These are phyloP conservation scores for Otolemur garnettii DNA, from an alignment of 2,113 vertebrate species.

Conservation along the genomic window DNA sequence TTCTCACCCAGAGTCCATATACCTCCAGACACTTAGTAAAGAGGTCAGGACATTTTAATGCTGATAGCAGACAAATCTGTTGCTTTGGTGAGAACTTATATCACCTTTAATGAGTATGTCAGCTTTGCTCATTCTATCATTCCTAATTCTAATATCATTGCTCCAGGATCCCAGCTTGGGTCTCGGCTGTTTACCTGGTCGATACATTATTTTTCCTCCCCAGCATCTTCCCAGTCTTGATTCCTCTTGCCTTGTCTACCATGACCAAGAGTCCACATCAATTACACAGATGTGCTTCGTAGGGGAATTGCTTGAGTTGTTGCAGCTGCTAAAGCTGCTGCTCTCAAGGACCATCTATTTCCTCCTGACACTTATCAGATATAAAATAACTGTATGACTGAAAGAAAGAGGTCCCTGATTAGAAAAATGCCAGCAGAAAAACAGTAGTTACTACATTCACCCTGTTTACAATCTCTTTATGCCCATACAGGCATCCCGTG, in stretches of 20 bases:
- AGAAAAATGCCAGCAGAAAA: conserved; percentile 42
- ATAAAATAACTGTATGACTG: conserved; percentile 53
- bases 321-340: not conserved
- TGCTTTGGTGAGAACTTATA: not conserved
- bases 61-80: not conserved
- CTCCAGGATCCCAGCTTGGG: not conserved
- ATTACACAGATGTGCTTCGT: not conserved
- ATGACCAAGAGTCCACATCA: conserved; percentile 32
- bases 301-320: not conserved
- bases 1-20: not conserved
- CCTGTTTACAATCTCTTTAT: conserved; percentile 11
- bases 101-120: not conserved
- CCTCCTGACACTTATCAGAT: conserved; percentile 39
- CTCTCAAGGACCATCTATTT: conserved; percentile 56
- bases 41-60: not conserved
- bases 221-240: not conserved
- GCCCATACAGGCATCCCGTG: not conserved
- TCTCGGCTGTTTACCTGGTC: not conserved
- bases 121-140: not conserved
- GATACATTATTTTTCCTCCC: conserved; percentile 27
- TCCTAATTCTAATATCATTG: not conserved
- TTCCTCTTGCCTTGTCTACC: not conserved
- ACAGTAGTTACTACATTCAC: not conserved
- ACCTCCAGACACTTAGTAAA: not conserved
- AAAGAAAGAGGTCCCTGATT: not conserved